Evolutionary conservation across 2,113 vertebrate genomes (phyloP).

Genomic region (Parus major): DNA sequence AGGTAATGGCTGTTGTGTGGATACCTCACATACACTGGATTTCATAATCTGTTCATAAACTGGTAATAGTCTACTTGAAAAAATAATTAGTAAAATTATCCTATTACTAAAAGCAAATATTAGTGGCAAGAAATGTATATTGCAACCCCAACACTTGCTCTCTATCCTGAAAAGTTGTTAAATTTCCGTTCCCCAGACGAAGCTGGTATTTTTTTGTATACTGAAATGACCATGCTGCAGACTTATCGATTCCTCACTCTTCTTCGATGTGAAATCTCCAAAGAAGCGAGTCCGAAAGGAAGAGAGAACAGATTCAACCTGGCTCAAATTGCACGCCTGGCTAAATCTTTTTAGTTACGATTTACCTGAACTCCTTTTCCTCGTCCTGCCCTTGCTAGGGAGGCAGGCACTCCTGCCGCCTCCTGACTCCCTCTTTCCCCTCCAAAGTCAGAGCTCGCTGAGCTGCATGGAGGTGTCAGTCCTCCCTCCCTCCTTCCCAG

Average conservation of each 20-base stretch:
- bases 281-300: not conserved
- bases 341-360: not conserved
- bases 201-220: not conserved
- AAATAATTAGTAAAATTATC: not conserved
- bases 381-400: not conserved
- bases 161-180: not conserved
- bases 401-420: not conserved
- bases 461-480: not conserved
- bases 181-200: accelerated
- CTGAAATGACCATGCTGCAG: not conserved
- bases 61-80: not conserved
- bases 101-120: not conserved
- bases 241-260: not conserved
- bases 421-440: not conserved
- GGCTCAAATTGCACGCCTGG: not conserved
- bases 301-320: not conserved
- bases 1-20: not conserved
- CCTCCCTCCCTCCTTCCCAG: no score
- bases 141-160: not conserved
- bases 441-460: not conserved
- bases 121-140: not conserved
- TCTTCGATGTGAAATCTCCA: not conserved
- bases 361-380: not conserved
- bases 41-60: not conserved
- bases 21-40: not conserved